phyloP scores from a whole-genome alignment of 1,140 invertebrate genomes.

The Philotrypesis tridentata region DNA sequence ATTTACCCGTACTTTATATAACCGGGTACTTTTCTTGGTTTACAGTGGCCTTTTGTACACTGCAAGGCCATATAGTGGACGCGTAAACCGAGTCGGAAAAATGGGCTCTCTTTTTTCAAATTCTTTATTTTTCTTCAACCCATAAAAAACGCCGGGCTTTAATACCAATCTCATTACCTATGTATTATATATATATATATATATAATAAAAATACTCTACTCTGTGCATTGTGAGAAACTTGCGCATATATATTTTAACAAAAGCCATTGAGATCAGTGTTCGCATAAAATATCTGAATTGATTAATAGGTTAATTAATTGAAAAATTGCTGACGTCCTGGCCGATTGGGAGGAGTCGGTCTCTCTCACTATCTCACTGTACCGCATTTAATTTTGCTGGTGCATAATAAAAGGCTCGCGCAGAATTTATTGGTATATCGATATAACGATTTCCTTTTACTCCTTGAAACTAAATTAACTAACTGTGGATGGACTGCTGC shows the following conservation, averaged over 20 bases:
- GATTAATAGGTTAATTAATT: not conserved
- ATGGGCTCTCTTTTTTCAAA: no score
- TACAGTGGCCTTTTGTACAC: no score
- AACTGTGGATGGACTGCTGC: not conserved
- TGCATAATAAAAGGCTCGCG: not conserved
- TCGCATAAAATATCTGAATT: not conserved
- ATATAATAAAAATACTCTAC: no score
- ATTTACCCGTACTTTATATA: no score
- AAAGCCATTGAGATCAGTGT: not conserved
- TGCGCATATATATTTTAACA: not conserved
- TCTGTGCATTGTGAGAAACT: not conserved
- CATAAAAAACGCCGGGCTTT: no score
- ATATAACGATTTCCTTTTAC: not conserved
- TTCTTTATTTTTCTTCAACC: no score
- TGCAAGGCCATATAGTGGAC: no score
- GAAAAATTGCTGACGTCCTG: not conserved
- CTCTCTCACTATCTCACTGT: not conserved
- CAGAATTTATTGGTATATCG: not conserved
- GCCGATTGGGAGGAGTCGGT: not conserved
- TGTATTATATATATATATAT: no score
- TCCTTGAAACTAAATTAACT: not conserved
- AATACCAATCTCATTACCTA: no score
- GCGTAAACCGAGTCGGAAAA: no score
- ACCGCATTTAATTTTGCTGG: not conserved
- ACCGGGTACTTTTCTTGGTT: no score